Evolutionary conservation across 2,113 vertebrate species (phyloP).

Genomic region (Catharus fuscescens): DNA sequence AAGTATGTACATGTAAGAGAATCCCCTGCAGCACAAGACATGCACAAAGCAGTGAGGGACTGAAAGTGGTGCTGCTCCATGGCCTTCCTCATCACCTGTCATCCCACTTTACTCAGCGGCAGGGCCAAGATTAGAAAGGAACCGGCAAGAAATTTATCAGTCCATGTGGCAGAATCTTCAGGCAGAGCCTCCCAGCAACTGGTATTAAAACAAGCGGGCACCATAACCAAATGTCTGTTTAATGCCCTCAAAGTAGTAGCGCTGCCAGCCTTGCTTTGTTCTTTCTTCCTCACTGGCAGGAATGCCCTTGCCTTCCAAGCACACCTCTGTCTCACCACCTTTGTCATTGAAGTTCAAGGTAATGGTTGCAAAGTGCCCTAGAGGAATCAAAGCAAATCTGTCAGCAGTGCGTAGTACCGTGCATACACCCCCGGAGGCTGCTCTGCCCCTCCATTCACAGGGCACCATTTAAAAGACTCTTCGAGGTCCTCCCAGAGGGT

Average conservation of each 20-base stretch:
- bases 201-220: conserved; percentile 84
- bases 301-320: conserved; percentile 83
- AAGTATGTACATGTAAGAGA: conserved; percentile 83
- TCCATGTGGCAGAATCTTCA: conserved; percentile 66
- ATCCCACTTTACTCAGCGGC: conserved; percentile 67
- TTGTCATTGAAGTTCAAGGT: conserved; percentile 82
- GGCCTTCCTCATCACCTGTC: conserved; percentile 71
- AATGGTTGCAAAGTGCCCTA: conserved; percentile 89
- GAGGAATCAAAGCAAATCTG: not conserved
- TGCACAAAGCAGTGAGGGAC: conserved; percentile 76
- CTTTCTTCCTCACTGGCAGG: conserved; percentile 87
- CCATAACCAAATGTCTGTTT: conserved; percentile 95
- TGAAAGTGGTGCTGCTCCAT: conserved; percentile 63
- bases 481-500: not conserved
- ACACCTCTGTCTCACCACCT: conserved; percentile 84
- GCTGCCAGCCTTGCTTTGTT: conserved; percentile 90
- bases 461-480: not conserved
- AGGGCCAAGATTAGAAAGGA: conserved; percentile 62
- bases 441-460: not conserved
- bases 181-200: not conserved
- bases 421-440: not conserved
- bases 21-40: conserved; percentile 80
- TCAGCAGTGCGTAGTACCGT: not conserved
- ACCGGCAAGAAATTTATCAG: conserved; percentile 66
- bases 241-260: conserved; percentile 93